These are phyloP conservation scores for Athalia rosae DNA, from an alignment of 2,888 invertebrate genomes.

Conservation along the genomic window DNA sequence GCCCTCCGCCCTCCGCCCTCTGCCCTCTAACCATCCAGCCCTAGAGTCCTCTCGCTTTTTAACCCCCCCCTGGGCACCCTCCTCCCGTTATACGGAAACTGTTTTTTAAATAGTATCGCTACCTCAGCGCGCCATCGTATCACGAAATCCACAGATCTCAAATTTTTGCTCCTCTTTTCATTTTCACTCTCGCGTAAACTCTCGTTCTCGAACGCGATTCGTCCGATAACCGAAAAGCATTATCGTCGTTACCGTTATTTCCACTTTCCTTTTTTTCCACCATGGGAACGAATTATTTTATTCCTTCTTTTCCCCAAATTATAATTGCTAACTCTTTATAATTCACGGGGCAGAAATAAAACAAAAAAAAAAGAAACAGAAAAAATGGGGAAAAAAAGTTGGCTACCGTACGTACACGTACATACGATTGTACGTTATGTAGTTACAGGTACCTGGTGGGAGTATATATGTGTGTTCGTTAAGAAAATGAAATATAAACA, in stretches of 20 bases:
- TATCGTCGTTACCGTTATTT: no score
- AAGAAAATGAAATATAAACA: slow-evolving; percentile 33
- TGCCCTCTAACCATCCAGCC: slow-evolving; percentile 31
- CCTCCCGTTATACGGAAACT: slow-evolving; percentile 61
- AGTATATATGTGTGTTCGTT: background rate
- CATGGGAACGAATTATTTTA: no score
- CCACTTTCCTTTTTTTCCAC: no score
- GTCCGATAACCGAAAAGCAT: no score
- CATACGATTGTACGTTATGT: background rate
- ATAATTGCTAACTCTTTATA: background rate
- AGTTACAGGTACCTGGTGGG: background rate
- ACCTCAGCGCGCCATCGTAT: slow-evolving; percentile 52
- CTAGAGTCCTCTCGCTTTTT: slow-evolving; percentile 37
- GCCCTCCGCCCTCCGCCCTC: slow-evolving; percentile 46
- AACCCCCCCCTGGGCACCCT: slow-evolving; percentile 38
- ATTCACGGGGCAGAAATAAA: background rate
- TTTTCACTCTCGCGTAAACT: no score
- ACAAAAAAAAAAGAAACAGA: no score
- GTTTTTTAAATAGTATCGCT: slow-evolving; percentile 62
- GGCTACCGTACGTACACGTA: background rate
- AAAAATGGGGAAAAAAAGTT: no score
- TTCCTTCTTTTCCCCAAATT: no score
- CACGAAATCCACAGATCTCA: background rate
- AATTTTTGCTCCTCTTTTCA: no score
- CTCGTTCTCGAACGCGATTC: no score